Percentiles rank a stretch among this genome's conserved stretches.
Conservation (phyloP, 1,140 invertebrate species). For the Drosophila tristis region DNA sequence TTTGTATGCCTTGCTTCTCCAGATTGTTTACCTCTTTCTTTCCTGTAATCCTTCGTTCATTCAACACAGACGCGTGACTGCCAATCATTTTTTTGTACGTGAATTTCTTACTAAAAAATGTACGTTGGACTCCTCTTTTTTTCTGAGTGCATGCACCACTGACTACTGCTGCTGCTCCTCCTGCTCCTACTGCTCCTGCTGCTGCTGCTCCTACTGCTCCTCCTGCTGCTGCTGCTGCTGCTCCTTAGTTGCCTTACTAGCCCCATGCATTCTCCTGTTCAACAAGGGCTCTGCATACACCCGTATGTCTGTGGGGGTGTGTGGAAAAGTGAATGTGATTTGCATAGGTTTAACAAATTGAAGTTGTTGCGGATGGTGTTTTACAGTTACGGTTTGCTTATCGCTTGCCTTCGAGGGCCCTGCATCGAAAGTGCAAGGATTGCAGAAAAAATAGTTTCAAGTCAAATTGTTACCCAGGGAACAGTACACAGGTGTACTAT, state of each 20-base stretch:
- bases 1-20: too few species aligned
- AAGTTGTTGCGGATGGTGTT: slow-evolving; percentile 42
- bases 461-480: slow-evolving; percentile 30
- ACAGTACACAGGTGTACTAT: not conserved
- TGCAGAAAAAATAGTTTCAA: not conserved
- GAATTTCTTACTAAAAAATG: not conserved
- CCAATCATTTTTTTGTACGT: too few species aligned
- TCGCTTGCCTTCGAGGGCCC: not conserved
- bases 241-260: slow-evolving; percentile 9
- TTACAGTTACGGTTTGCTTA: slow-evolving; percentile 30
- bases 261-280: slow-evolving; percentile 17
- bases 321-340: slow-evolving; percentile 58
- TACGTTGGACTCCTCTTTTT: not conserved
- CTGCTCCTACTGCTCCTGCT: not conserved
- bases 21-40: too few species aligned
- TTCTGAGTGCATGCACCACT: slow-evolving; percentile 4
- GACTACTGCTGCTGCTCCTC: slow-evolving; percentile 1
- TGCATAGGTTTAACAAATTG: slow-evolving; percentile 60
- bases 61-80: too few species aligned
- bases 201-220: not conserved
- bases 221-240: not conserved
- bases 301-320: slow-evolving; percentile 12
- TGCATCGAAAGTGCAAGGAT: too few species aligned
- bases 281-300: slow-evolving; percentile 18
- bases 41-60: too few species aligned